phyloP scores from a whole-genome alignment of 2,797 vertebrate genomes.

The Crocidura indochinensis region DNA sequence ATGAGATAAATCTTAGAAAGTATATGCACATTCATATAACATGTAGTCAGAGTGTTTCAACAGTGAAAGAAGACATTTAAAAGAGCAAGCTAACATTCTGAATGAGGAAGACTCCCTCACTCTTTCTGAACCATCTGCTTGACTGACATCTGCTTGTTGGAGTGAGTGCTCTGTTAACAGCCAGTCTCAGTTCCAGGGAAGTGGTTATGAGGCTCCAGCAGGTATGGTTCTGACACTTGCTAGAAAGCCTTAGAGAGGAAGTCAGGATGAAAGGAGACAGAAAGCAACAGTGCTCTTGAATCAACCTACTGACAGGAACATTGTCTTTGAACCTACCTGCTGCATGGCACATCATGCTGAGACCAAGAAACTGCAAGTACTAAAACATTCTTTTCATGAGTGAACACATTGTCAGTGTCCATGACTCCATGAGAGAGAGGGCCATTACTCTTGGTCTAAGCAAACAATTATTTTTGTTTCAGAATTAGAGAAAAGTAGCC shows the following conservation, averaged over 20 bases:
- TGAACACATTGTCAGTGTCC: too few species aligned
- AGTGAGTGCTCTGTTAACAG: background rate
- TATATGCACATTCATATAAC: background rate
- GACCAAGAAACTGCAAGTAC: background rate
- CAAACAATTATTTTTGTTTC: too few species aligned
- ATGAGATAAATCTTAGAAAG: background rate
- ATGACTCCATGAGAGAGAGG: too few species aligned
- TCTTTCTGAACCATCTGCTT: background rate
- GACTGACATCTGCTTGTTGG: background rate
- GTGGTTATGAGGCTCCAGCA: background rate
- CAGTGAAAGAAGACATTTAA: background rate
- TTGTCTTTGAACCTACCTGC: too few species aligned
- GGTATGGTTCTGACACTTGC: background rate
- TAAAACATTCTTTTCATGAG: too few species aligned
- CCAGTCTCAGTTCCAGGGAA: background rate
- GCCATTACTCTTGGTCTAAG: too few species aligned
- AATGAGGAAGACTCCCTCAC: background rate
- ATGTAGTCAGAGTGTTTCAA: constrained; percentile 17
- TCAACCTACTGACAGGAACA: too few species aligned
- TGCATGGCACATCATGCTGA: background rate
- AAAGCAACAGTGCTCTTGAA: too few species aligned
- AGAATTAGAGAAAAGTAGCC: too few species aligned
- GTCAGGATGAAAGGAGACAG: background rate
- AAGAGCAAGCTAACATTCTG: background rate
- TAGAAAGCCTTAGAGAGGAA: background rate